phyloP scores from a whole-genome alignment of 2,797 vertebrate species.

The Danio albolineatus region DNA sequence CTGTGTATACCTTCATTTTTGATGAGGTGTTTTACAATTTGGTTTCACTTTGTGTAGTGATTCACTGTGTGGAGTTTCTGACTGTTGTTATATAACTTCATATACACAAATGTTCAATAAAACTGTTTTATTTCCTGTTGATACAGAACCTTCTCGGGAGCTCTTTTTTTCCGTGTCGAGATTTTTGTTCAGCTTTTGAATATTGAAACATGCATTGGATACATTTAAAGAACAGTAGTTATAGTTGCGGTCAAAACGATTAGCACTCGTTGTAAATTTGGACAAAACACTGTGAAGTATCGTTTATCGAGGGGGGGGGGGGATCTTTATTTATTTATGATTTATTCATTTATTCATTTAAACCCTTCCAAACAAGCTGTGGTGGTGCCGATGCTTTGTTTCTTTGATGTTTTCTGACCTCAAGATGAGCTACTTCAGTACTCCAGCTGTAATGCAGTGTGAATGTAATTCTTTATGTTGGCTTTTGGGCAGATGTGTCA shows the following conservation, averaged over 20 bases:
- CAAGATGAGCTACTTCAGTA: no score
- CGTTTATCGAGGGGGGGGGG: no score
- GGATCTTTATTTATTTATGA: no score
- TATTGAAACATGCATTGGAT: neutral
- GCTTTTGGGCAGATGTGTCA: no score
- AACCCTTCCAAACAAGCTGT: no score
- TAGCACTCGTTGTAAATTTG: no score
- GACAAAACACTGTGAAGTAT: no score
- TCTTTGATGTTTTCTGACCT: no score
- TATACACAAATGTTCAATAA: slow-evolving; percentile 99
- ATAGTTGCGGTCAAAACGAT: neutral
- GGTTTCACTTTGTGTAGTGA: slow-evolving; percentile 99
- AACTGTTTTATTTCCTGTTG: slow-evolving; percentile 99
- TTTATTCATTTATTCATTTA: no score
- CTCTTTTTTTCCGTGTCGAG: slow-evolving; percentile 47
- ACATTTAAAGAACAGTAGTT: neutral
- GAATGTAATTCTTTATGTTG: no score
- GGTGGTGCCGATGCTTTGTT: no score
- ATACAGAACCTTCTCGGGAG: slow-evolving; percentile 78
- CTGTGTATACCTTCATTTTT: slow-evolving; percentile 98
- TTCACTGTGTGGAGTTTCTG: slow-evolving; percentile 98
- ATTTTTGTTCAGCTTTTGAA: neutral
- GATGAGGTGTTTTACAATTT: slow-evolving; percentile 97
- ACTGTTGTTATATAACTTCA: slow-evolving; percentile 99
- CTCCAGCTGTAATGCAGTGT: no score